These are phyloP conservation scores for Panagrolaimus sp. DNA, from an alignment of 1,140 invertebrate genomes.

Conservation along the genomic window DNA sequence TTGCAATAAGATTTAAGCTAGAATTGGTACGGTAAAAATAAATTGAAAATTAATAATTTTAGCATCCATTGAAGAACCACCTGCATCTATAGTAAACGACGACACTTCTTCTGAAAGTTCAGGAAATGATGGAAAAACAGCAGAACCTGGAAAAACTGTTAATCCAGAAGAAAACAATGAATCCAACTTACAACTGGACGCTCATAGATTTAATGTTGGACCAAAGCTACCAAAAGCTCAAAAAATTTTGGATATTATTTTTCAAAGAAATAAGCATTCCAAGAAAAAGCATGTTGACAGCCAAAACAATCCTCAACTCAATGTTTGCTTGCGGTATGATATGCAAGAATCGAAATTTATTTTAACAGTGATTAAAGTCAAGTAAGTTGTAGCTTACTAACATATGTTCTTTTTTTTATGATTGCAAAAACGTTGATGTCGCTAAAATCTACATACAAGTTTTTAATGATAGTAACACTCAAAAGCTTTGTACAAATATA, in stretches of 20 bases:
- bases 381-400: too few relatives aligned
- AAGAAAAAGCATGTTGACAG: conserved; percentile 10
- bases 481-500: too few relatives aligned
- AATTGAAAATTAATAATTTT: conserved; percentile 18
- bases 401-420: too few relatives aligned
- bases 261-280: conserved; percentile 14
- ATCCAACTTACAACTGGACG: conserved; percentile 26
- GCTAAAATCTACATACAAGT: too few relatives aligned
- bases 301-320: conserved; percentile 28
- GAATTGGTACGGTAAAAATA: conserved; percentile 9
- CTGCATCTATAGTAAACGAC: too few relatives aligned
- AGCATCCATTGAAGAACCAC: conserved; percentile 45
- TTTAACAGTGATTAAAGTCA: conserved; percentile 24
- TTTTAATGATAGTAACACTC: too few relatives aligned
- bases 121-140: conserved; percentile 14
- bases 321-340: conserved; percentile 33
- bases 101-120: neutral
- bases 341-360: conserved; percentile 35
- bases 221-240: neutral
- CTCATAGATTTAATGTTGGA: conserved; percentile 12
- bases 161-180: conserved; percentile 24
- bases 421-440: too few relatives aligned
- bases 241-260: conserved; percentile 15
- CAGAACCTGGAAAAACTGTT: conserved; percentile 15
- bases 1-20: too few relatives aligned